These are phyloP conservation scores for Stenodera caucasica DNA, from an alignment of 2,888 invertebrate species.

Conservation along the genomic window DNA sequence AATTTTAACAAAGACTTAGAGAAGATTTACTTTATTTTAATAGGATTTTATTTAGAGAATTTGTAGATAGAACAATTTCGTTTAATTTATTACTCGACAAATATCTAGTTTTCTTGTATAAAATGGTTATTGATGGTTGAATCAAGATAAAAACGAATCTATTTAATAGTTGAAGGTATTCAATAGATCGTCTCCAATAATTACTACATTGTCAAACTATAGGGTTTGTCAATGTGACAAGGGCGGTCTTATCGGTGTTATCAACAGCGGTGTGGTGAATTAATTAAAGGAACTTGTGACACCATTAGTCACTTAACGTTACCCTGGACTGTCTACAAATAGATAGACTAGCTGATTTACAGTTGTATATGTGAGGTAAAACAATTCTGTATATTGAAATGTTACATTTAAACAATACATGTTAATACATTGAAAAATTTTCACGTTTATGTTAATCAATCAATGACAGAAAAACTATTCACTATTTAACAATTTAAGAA, in stretches of 20 bases:
- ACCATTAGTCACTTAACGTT: slow-evolving; percentile 53
- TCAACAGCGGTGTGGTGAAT: slow-evolving; percentile 51
- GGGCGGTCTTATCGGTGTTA: slow-evolving; percentile 50
- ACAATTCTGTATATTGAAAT: slow-evolving; percentile 15
- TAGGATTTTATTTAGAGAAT: background rate
- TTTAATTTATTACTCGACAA: background rate
- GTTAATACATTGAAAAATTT: slow-evolving; percentile 15
- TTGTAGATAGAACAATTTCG: background rate
- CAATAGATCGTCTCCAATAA: slow-evolving; percentile 25
- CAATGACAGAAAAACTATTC: too few species aligned
- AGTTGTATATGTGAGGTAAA: slow-evolving; percentile 39
- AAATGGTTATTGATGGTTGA: slow-evolving; percentile 4
- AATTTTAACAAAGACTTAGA: background rate
- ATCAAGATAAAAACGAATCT: slow-evolving; percentile 24
- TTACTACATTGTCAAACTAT: slow-evolving; percentile 29
- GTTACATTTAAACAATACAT: slow-evolving; percentile 16
- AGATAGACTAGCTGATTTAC: slow-evolving; percentile 50
- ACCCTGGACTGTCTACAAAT: slow-evolving; percentile 48
- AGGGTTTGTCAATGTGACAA: slow-evolving; percentile 40
- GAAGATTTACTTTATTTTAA: too few species aligned
- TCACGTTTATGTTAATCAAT: slow-evolving; percentile 16
- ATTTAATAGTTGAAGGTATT: slow-evolving; percentile 21
- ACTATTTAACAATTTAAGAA: too few species aligned
- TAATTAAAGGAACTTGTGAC: slow-evolving; percentile 53
- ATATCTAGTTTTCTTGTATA: background rate